Evolutionary conservation across 2,113 vertebrate species (phyloP).

Genomic region (Trematocara stigmaticum): DNA sequence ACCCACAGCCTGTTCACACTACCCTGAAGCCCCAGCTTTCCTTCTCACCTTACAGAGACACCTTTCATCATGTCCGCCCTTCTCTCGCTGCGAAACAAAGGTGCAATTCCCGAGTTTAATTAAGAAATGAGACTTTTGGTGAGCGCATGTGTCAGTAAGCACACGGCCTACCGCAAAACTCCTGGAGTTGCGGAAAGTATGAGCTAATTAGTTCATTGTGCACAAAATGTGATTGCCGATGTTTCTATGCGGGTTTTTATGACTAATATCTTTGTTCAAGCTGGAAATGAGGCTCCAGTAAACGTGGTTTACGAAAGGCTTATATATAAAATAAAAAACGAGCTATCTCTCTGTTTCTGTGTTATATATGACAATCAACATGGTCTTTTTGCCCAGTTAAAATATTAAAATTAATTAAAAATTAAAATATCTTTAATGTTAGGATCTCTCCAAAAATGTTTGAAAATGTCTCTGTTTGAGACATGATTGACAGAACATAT

Average conservation of each 20-base stretch:
- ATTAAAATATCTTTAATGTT: neutral
- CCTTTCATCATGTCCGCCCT: neutral
- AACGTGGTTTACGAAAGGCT: neutral
- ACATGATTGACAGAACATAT: neutral
- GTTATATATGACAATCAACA: neutral
- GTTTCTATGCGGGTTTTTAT: neutral
- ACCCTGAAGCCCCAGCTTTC: neutral
- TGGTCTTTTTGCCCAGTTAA: neutral
- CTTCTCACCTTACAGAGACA: constrained; percentile 63
- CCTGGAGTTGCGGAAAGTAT: neutral
- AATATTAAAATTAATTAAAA: no score
- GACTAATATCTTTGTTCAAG: neutral
- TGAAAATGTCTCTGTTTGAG: neutral
- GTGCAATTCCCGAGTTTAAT: neutral
- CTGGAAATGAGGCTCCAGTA: neutral
- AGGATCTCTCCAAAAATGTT: neutral
- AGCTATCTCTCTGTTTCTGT: neutral
- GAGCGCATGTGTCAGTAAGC: neutral
- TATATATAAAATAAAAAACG: neutral
- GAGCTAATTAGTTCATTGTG: neutral
- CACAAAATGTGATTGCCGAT: neutral
- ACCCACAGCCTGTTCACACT: constrained; percentile 10
- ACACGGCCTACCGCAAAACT: neutral
- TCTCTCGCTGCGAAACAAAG: neutral
- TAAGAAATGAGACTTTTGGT: neutral